Evolutionary conservation across 1,140 invertebrate genomes (phyloP).

Genomic region (Sitodiplosis mosellana): DNA sequence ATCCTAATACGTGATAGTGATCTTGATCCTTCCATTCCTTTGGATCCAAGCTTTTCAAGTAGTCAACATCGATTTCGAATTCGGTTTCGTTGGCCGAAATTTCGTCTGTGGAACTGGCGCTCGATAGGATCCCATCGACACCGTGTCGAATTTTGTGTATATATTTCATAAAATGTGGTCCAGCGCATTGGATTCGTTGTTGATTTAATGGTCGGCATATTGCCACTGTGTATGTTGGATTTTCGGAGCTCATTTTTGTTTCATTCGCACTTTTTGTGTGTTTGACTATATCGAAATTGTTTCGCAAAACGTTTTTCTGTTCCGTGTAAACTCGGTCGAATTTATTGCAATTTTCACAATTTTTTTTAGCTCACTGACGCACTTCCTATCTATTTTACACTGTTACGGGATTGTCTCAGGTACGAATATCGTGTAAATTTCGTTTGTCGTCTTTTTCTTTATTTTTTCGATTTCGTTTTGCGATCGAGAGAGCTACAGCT

Average conservation of each 20-base stretch:
- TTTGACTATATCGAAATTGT: too few relatives aligned
- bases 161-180: conserved; percentile 11
- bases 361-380: background rate
- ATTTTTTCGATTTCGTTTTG: background rate
- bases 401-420: background rate
- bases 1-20: conserved; percentile 85
- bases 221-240: background rate
- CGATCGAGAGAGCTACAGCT: background rate
- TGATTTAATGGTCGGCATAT: background rate
- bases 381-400: background rate
- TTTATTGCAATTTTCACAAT: background rate
- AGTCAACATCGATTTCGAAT: conserved; percentile 67
- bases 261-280: background rate
- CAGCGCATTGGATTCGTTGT: conserved; percentile 11
- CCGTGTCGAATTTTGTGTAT: background rate
- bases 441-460: background rate
- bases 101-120: background rate
- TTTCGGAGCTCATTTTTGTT: background rate
- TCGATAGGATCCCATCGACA: background rate
- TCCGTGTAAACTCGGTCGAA: too few relatives aligned
- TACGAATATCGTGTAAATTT: background rate
- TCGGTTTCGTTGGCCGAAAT: conserved; percentile 8
- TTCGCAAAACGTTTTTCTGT: too few relatives aligned
- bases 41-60: conserved; percentile 79
- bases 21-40: conserved; percentile 96